phyloP scores from a whole-genome alignment of 2,888 invertebrate species.

The Acanthacorydalis orientalis region DNA sequence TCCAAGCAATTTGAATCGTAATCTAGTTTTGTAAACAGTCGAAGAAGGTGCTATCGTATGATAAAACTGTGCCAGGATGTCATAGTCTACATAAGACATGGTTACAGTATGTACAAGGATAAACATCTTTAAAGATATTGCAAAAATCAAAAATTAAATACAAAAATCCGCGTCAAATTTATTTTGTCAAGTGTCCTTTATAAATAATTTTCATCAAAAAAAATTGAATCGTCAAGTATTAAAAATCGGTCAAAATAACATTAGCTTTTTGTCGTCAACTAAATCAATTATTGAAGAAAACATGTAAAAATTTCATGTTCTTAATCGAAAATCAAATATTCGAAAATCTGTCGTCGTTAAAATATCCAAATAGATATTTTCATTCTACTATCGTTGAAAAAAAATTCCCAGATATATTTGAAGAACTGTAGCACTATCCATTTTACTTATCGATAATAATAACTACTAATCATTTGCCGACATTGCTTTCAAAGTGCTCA shows the following conservation, averaged over 20 bases:
- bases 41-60: slow-evolving; percentile 18
- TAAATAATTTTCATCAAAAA: not conserved
- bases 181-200: slow-evolving; percentile 10
- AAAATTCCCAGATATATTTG: not conserved
- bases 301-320: not conserved
- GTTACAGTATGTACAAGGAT: slow-evolving; percentile 28
- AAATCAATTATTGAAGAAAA: not conserved
- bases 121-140: slow-evolving; percentile 9
- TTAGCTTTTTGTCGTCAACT: too few species aligned
- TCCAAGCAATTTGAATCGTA: slow-evolving; percentile 10
- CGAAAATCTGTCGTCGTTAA: too few species aligned
- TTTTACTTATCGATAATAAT: too few species aligned
- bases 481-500: too few species aligned
- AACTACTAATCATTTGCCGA: too few species aligned
- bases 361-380: not conserved
- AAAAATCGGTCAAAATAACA: too few species aligned
- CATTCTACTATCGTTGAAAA: slow-evolving; percentile 6
- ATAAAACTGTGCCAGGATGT: slow-evolving; percentile 26
- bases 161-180: slow-evolving; percentile 13
- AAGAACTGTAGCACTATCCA: too few species aligned
- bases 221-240: too few species aligned
- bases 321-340: not conserved
- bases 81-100: slow-evolving; percentile 24
- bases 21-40: not conserved
- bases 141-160: too few species aligned